A percentile compares a stretch with the other conserved stretches of the same genome.
Evolutionary conservation across 2,888 invertebrate species (phyloP).

Genomic region (Cheilosia urbana): DNA sequence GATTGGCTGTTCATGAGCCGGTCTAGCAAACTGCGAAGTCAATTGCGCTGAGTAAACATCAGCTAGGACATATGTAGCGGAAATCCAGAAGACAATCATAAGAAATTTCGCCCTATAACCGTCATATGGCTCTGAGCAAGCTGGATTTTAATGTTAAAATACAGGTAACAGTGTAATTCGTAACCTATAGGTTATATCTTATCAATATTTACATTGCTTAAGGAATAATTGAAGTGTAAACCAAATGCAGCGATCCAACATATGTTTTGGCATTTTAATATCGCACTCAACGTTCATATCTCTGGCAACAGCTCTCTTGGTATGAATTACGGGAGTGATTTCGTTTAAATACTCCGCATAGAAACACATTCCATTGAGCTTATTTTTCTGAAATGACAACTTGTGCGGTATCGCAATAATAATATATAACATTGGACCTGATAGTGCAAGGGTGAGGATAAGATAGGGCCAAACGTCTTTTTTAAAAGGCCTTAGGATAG

Average conservation of each 20-base stretch:
- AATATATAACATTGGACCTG: conserved; percentile 89
- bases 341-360: conserved; percentile 81
- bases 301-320: conserved; percentile 1
- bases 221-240: conserved; percentile 89
- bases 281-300: conserved; percentile 63
- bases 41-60: conserved; percentile 92
- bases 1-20: conserved; percentile 89
- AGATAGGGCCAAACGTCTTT: conserved; percentile 91
- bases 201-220: conserved; percentile 87
- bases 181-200: neutral
- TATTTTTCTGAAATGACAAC: conserved; percentile 70
- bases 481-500: conserved; percentile 89
- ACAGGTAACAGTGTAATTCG: neutral
- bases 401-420: conserved; percentile 87
- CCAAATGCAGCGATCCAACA: conserved; percentile 88
- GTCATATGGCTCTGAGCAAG: conserved; percentile 85
- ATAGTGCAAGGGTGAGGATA: conserved; percentile 86
- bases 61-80: conserved; percentile 90
- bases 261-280: conserved; percentile 81
- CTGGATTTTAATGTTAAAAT: conserved; percentile 71
- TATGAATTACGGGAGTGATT: conserved; percentile 77
- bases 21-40: conserved; percentile 89
- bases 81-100: conserved; percentile 89
- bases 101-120: conserved; percentile 88
- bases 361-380: conserved; percentile 74